These are phyloP conservation scores for Amphipyra berbera DNA, from an alignment of 2,888 invertebrate genomes.

Conservation along the genomic window DNA sequence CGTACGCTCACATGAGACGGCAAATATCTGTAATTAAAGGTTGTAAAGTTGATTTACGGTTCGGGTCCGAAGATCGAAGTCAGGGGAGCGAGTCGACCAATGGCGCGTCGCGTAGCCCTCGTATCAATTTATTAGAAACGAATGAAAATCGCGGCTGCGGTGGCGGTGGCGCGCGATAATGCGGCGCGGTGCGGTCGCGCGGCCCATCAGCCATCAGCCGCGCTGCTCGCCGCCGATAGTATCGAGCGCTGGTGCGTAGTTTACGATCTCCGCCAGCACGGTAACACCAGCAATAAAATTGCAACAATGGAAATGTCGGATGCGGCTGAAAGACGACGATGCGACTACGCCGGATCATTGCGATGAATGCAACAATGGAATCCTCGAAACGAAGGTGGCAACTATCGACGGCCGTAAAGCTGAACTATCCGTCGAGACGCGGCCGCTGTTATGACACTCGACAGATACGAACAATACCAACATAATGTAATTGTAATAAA, in stretches of 20 bases:
- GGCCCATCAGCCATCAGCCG: constrained; percentile 75
- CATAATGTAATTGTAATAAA: constrained; percentile 61
- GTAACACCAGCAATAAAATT: constrained; percentile 89
- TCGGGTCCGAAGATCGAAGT: constrained; percentile 83
- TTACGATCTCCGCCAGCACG: constrained; percentile 86
- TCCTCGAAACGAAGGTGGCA: constrained; percentile 86
- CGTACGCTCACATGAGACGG: constrained; percentile 87
- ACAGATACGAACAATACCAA: constrained; percentile 58
- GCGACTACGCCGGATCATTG: constrained; percentile 85
- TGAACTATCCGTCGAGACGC: constrained; percentile 71
- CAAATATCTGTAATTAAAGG: constrained; percentile 90
- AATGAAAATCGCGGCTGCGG: constrained; percentile 87
- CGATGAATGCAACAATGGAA: constrained; percentile 88
- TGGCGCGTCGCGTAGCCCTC: constrained; percentile 76
- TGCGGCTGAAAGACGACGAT: constrained; percentile 84
- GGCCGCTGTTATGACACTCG: constrained; percentile 57
- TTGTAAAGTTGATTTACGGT: constrained; percentile 90
- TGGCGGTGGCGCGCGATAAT: constrained; percentile 84
- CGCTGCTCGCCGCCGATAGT: constrained; percentile 69
- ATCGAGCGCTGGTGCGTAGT: constrained; percentile 85
- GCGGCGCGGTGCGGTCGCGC: constrained; percentile 82
- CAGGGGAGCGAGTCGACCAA: constrained; percentile 85
- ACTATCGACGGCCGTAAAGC: constrained; percentile 82
- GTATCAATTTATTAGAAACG: constrained; percentile 89
- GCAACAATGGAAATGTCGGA: constrained; percentile 89